Base-by-base conservation (phyloP, 2,113 vertebrate species). In the Tenrec ecaudatus region DNA sequence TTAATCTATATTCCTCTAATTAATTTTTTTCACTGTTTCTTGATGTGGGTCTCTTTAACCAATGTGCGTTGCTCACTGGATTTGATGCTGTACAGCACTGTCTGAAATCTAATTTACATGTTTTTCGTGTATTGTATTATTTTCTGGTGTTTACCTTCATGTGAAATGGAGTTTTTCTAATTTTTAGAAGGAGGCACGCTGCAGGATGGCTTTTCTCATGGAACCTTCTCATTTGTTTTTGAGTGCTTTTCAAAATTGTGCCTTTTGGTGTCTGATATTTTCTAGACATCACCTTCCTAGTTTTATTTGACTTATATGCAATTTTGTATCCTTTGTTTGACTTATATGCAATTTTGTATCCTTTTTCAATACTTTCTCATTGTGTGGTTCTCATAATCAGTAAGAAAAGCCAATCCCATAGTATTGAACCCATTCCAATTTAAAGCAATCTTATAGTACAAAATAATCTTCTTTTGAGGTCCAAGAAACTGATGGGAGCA, bases 201-300 rank as follows among this genome's bases (percentile, higher is more conserved):
- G 87, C n/a, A 60, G 27, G 47, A 36, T 89, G 75, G 1, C 58
- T 90, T 90, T 94, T 93, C 43, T 82, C 85, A 62, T 2, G 86
- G 66, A 84, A 43, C 27, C 83, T 40, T 31, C 83, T 40, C 33
- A 95, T 14, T 36, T 94, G 64, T 82, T 89, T 81, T 69, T 40
- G 68, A 47, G 33, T 31, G 79, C 12, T 47, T 62, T 86, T 94
- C 19, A 40, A 31, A 86, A 91, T 9, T 38, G 29, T 53, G n/a
- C 29, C 31, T 31, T 92, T 86, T 91, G 40, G 62, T 94, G 91
- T 89, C 82, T 88, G 62, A 69, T 43, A 82, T 95, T 93, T 47
- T 85, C 11, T 79, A 78, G 31, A 3, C 47, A 89, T 78, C 57
- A 12, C 25, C 8, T 86, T 82, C 17, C 27, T 6, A 3, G 1